Evolutionary conservation across 2,888 invertebrate species (phyloP).

Genomic region (Plutella xylostella): DNA sequence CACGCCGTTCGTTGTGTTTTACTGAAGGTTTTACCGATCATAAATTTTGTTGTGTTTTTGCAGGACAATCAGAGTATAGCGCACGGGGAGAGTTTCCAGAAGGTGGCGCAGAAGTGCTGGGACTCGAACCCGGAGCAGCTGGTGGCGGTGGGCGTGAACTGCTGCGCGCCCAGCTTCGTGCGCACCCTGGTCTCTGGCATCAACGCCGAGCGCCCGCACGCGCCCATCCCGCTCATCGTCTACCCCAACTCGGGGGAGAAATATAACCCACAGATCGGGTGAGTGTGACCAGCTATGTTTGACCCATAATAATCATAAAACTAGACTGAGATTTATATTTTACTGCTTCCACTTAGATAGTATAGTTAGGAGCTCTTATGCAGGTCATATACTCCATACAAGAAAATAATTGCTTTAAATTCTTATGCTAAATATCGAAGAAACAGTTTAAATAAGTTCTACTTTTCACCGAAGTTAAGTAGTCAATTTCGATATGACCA

Average conservation of each 20-base stretch:
- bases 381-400: too few relatives aligned
- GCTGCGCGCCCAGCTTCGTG: constrained; percentile 71
- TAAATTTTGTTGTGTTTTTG: constrained; percentile 10
- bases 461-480: too few relatives aligned
- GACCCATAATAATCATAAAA: neutral
- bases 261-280: constrained; percentile 78
- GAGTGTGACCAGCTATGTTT: constrained; percentile 25
- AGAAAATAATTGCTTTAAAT: too few relatives aligned
- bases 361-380: too few relatives aligned
- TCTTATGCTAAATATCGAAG: too few relatives aligned
- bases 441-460: too few relatives aligned
- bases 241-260: constrained; percentile 95
- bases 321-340: too few relatives aligned
- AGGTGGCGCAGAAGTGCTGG: constrained; percentile 79
- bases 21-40: neutral
- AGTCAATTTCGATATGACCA: too few relatives aligned
- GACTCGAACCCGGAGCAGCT: constrained; percentile 76
- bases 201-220: constrained; percentile 58
- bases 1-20: too few relatives aligned
- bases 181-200: constrained; percentile 51
- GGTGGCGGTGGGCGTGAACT: constrained; percentile 91
- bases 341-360: too few relatives aligned
- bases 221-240: constrained; percentile 80
- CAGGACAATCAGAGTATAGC: constrained; percentile 73
- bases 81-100: constrained; percentile 84